Percentiles rank a stretch among this genome's conserved stretches.
phyloP scores from a whole-genome alignment of 2,113 vertebrate genomes.

The Phylloscopus trochiloides region DNA sequence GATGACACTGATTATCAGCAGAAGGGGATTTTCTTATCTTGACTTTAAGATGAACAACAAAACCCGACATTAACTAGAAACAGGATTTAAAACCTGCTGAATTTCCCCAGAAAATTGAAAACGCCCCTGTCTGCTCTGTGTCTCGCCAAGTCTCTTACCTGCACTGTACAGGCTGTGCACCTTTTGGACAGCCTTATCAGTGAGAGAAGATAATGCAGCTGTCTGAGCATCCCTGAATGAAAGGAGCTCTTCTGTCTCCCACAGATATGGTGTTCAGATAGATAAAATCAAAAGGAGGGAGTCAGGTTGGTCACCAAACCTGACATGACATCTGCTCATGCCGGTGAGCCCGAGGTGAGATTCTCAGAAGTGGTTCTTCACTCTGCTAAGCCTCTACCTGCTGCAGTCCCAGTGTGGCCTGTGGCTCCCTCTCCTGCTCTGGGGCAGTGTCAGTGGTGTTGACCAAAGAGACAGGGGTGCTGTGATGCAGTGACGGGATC shows the following conservation, averaged over 20 bases:
- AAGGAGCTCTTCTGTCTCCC: not conserved
- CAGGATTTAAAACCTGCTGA: not conserved
- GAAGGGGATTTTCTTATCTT: not conserved
- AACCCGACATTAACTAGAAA: not conserved
- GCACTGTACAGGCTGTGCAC: not conserved
- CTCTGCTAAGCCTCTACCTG: not conserved
- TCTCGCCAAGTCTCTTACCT: fast-evolving
- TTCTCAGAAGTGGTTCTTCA: not conserved
- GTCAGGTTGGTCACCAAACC: not conserved
- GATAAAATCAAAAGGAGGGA: not conserved
- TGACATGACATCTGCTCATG: not conserved
- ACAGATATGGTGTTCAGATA: fast-evolving
- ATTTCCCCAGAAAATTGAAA: not conserved
- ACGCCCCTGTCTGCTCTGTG: not conserved
- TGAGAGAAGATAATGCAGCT: not conserved
- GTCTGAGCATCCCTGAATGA: not conserved
- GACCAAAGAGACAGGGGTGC: not conserved
- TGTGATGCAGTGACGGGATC: not conserved
- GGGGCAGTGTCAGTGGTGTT: not conserved
- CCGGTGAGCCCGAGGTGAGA: not conserved
- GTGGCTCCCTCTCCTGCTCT: not conserved
- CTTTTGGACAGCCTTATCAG: not conserved
- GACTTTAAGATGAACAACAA: not conserved
- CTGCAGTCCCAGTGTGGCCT: not conserved
- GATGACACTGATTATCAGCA: not conserved